Evolutionary conservation across 2,797 vertebrate species (phyloP).

Genomic region (Merluccius polli): DNA sequence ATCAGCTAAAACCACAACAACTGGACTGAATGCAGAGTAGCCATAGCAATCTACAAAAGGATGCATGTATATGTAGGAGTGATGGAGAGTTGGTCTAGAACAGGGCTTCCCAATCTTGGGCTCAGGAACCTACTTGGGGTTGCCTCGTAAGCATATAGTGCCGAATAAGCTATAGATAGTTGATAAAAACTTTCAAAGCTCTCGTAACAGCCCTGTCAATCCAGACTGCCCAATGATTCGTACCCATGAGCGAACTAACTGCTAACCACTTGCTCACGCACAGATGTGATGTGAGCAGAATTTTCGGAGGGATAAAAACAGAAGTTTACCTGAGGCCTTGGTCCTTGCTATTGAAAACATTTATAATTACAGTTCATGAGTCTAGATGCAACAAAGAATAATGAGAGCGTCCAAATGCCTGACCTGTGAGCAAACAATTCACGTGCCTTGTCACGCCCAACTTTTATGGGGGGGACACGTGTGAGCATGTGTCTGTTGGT

Average conservation of each 20-base stretch:
- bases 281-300: no score
- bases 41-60: background rate
- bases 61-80: background rate
- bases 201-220: no score
- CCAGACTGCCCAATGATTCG: no score
- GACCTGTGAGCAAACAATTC: background rate
- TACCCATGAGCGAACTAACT: no score
- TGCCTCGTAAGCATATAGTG: no score
- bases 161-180: no score
- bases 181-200: no score
- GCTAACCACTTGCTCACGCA: no score
- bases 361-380: background rate
- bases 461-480: background rate
- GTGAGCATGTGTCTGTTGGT: background rate
- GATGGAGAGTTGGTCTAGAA: background rate
- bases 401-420: background rate
- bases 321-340: no score
- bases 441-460: background rate
- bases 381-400: background rate
- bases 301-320: no score
- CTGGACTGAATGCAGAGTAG: background rate
- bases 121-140: no score
- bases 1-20: background rate
- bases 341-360: background rate
- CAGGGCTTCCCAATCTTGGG: no score